Evolutionary conservation across 2,888 invertebrate genomes (phyloP).

Genomic region (Habrosyne pyritoides): DNA sequence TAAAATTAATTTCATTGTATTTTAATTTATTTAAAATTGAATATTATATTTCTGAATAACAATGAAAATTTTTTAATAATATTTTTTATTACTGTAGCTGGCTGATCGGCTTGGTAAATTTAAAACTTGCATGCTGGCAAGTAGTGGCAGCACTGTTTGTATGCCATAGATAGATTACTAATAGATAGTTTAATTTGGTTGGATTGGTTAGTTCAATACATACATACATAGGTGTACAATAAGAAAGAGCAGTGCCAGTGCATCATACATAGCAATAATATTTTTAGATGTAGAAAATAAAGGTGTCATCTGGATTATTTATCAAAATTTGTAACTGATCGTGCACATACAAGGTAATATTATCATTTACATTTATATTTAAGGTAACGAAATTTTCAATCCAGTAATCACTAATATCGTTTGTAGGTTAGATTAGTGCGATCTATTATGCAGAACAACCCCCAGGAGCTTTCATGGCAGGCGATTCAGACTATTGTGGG

Average conservation of each 20-base stretch:
- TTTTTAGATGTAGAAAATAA: slow-evolving; percentile 83
- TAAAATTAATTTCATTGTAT: too few relatives aligned
- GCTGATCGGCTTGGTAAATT: too few relatives aligned
- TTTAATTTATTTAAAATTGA: too few relatives aligned
- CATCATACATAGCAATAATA: slow-evolving; percentile 67
- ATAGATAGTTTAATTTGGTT: too few relatives aligned
- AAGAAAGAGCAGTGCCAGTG: slow-evolving; percentile 20
- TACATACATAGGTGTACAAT: too few relatives aligned
- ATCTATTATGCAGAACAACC: slow-evolving; percentile 84
- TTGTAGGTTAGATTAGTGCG: slow-evolving; percentile 84
- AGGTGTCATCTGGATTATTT: slow-evolving; percentile 73
- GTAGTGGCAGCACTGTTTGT: too few relatives aligned
- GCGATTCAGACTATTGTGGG: slow-evolving; percentile 83
- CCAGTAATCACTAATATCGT: slow-evolving; percentile 75
- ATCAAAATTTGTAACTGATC: slow-evolving; percentile 55
- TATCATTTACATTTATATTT: slow-evolving; percentile 30
- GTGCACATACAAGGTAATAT: slow-evolving; percentile 73
- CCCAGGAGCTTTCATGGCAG: slow-evolving; percentile 84
- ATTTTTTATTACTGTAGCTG: too few relatives aligned
- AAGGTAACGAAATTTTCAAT: slow-evolving; percentile 33
- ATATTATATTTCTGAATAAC: too few relatives aligned
- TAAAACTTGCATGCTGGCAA: too few relatives aligned
- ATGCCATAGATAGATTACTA: too few relatives aligned
- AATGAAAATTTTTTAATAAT: too few relatives aligned
- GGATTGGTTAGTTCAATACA: too few relatives aligned